A percentile compares a stretch with the other conserved stretches of the same genome.
Evolutionary conservation across 1,140 invertebrate genomes (phyloP).

Genomic region (Nixonia krombeini): DNA sequence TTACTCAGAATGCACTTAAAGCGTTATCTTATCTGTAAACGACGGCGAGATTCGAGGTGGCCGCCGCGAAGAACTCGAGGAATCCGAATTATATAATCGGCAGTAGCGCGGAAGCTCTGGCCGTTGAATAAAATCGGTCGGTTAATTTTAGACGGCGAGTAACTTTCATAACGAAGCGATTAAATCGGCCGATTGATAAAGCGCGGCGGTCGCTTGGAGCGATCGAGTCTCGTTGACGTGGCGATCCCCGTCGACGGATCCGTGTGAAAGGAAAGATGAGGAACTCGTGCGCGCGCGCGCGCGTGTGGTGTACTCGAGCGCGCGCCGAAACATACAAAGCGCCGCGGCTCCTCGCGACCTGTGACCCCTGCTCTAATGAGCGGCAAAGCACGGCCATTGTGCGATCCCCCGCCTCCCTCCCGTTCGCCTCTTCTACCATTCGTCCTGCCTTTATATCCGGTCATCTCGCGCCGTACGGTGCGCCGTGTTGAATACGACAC

Average conservation of each 20-base stretch:
- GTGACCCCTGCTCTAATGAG: conserved; percentile 64
- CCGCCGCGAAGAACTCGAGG: conserved; percentile 23
- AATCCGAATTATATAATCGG: conserved; percentile 24
- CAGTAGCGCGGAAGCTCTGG: conserved; percentile 25
- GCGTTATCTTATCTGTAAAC: conserved; percentile 45
- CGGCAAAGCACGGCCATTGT: conserved; percentile 63
- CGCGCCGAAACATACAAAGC: conserved; percentile 27
- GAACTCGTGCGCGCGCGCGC: conserved; percentile 21
- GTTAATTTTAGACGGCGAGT: too few relatives aligned
- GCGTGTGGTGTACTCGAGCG: conserved; percentile 24
- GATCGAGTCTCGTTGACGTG: too few relatives aligned
- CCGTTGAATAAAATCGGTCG: conserved; percentile 4
- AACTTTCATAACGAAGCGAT: too few relatives aligned
- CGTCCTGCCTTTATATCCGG: conserved; percentile 39
- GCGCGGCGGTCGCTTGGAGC: too few relatives aligned
- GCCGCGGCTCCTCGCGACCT: conserved; percentile 47
- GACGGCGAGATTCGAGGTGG: conserved; percentile 18
- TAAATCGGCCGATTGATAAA: too few relatives aligned
- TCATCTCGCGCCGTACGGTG: conserved; percentile 16
- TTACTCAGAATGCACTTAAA: conserved; percentile 32
- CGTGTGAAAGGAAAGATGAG: not conserved
- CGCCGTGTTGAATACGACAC: too few relatives aligned
- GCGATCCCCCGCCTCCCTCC: conserved; percentile 40
- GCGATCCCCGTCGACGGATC: conserved; percentile 10
- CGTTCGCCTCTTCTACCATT: conserved; percentile 33